These are phyloP conservation scores for Lepus timidus DNA, from an alignment of 2,113 vertebrate genomes.

Conservation along the genomic window DNA sequence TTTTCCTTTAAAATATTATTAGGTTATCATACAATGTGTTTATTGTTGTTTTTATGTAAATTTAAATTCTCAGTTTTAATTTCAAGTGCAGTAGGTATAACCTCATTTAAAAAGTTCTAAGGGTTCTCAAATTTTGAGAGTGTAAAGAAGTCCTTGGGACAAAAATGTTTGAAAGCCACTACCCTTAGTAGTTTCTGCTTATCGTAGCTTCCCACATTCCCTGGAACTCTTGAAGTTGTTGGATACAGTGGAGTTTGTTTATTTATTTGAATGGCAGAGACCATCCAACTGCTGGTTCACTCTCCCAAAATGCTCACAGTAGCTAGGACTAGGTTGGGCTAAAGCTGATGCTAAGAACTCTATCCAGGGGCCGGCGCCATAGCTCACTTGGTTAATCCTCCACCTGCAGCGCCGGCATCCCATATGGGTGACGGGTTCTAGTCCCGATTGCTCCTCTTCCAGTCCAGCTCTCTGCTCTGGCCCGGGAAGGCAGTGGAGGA, in stretches of 20 bases:
- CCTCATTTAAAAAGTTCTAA: neutral
- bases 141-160: neutral
- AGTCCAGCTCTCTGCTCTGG: too few species aligned
- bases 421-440: too few species aligned
- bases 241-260: neutral
- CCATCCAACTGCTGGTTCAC: too few species aligned
- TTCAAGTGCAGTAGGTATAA: neutral
- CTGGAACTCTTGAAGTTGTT: neutral
- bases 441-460: too few species aligned
- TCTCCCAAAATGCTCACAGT: too few species aligned
- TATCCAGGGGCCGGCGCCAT: too few species aligned
- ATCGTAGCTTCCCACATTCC: neutral
- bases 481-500: too few species aligned
- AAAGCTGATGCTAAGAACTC: too few species aligned
- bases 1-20: neutral
- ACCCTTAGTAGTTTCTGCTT: neutral
- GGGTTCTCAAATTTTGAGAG: neutral
- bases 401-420: too few species aligned
- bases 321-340: too few species aligned
- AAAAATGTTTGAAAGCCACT: neutral
- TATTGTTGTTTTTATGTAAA: slow-evolving; percentile 1
- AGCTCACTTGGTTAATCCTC: too few species aligned
- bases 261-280: neutral
- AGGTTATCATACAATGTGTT: neutral
- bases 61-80: slow-evolving; percentile 9